Evolutionary conservation across 1,140 invertebrate genomes (phyloP), one percentile per base, ranked within the genome.

Genomic region (Trachelipus rathkii): DNA sequence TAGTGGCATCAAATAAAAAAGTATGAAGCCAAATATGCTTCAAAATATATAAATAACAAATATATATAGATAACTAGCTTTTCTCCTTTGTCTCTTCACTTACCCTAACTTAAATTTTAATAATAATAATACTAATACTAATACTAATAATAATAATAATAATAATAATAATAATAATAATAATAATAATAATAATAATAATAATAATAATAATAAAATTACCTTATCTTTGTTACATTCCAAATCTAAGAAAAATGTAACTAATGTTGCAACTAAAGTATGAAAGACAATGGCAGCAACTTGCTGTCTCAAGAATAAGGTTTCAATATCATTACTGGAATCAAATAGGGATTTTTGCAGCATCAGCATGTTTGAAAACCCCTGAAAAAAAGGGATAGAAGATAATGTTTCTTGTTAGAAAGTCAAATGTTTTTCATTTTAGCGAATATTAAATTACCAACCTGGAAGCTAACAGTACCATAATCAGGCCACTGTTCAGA

Each of bases 291-390:
- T 76, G 10, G 68, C 70, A 5, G 70, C 53, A n/a, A 71, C 69
- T 44, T 60, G 68, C 50, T 71, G 68, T 11, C 46, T 45, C 68
- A 71, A 44, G 19, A 76, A 71, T 4, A 50, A 43, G 3, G 70
- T 68, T 67, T 76, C 68, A 53, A 44, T 71, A 24, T 70, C 24
- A 43, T 71, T 67, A 19, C 69, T 67, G 9, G 10, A n/a, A 60
- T 76, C 75, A 72, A 71, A 76, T n/a, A 76, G 43, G 13, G 68
- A 71, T 60, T 71, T 76, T 23, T 76, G 73, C 4, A 81, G 77
- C 75, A 81, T 82, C 73, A 82, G 74, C 72, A 78, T 77, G 68
- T 80, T 79, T 10, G 67, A 79, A 71, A 83, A 79, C 46, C 76
- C 81, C 82, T 79, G 79, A 75, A 75, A 78, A 43, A 67, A 72